Conservation (phyloP, 2,113 vertebrate genomes). For the Eulemur rufifrons region DNA sequence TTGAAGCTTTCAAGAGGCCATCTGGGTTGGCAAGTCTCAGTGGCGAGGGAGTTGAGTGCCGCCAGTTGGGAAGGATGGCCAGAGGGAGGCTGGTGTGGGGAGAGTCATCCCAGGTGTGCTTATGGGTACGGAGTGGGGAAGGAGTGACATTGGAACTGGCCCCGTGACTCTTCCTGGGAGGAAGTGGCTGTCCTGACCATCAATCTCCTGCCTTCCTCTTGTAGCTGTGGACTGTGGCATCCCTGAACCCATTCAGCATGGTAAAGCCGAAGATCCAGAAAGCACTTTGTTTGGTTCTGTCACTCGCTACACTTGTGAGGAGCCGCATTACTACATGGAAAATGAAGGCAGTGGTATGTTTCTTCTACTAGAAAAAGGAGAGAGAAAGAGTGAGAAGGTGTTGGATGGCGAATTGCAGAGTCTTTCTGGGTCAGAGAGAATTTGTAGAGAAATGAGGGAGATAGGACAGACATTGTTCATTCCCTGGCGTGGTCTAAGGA, state of each 20-base stretch:
- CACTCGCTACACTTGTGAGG: not conserved
- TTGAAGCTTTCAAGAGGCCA: not conserved
- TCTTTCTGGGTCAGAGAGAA: not conserved
- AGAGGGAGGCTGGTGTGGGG: not conserved
- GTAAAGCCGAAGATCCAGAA: not conserved
- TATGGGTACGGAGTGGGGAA: not conserved
- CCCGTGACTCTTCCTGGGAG: not conserved
- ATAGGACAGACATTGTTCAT: not conserved
- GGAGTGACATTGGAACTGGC: not conserved
- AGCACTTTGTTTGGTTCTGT: conserved; percentile 76
- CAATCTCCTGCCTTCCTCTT: not conserved
- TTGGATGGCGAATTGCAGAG: not conserved
- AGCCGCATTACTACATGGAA: not conserved
- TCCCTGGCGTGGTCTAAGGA: not conserved
- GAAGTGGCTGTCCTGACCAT: not conserved
- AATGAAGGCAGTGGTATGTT: conserved; percentile 72
- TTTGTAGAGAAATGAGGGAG: not conserved
- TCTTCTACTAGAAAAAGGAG: not conserved
- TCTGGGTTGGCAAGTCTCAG: not conserved
- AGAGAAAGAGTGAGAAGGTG: not conserved
- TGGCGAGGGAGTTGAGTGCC: not conserved
- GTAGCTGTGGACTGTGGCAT: conserved; percentile 90
- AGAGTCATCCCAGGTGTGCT: not conserved
- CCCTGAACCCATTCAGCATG: conserved; percentile 80
- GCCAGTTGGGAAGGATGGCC: not conserved